Evolutionary conservation across 2,797 vertebrate genomes (phyloP), one percentile per base, ranked within the genome.

Genomic region (Moxostoma hubbsi): DNA sequence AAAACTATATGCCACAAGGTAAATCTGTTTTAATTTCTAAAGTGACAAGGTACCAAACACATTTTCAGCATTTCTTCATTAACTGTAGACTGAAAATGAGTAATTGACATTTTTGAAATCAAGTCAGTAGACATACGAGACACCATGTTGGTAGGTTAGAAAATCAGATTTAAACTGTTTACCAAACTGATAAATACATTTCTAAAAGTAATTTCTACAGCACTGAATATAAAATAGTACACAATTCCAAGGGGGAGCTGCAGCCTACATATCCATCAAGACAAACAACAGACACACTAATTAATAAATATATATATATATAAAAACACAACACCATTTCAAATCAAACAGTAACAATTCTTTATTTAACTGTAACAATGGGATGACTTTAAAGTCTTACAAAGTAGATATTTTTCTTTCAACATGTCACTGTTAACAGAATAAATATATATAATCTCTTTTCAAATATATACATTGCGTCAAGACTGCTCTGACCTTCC

Each of bases 361-460:
- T 82, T 83, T 81, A 81, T 80, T 85, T 83, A 75, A 64, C 43
- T 73, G 77, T 68, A 82, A 73, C 68, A 77, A 43, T 67, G 61
- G 77, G 70, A 80, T 69, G 68, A 75, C 46, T 49, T 43, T 16
- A 61, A 82, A 74, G 16, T 9, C 9, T 69, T 43, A 50, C 59
- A 78, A 74, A 9, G 51, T 36, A 70, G n/a, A 65, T 8, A 49
- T n/a, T 47, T 62, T 57, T 57, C 63, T 74, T 73, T 77, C 45
- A 73, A 72, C 58, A 46, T 53, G 73, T 71, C 66, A 59, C 65
- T 73, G 54, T 53, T 16, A 53, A 46, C 65, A 82, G 74, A 81
- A 85, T 85, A 85, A 85, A 85, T 85, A 83, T 64, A 76, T 67
- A 76, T 78, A 59, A 59, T 77, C 67, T 82, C 67, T 80, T 63